Evolutionary conservation across 2,113 vertebrate genomes (phyloP).

Genomic region (Sula dactylatra): DNA sequence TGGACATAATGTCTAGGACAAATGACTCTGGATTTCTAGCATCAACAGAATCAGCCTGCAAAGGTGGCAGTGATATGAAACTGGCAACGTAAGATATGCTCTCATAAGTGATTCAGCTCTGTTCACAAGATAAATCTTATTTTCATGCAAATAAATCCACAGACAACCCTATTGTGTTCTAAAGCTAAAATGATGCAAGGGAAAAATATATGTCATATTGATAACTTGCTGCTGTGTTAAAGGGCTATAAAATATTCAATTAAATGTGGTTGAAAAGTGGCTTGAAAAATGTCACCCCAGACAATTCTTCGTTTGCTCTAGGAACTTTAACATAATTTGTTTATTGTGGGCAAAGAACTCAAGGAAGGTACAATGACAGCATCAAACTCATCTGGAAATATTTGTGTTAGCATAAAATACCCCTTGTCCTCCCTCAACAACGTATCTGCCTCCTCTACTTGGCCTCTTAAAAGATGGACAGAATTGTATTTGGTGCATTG

Average conservation of each 20-base stretch:
- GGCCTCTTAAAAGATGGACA: slow-evolving; percentile 58
- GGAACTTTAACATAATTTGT: slow-evolving; percentile 45
- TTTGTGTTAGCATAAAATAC: slow-evolving; percentile 44
- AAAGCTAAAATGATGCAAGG: neutral
- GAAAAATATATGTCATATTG: slow-evolving; percentile 35
- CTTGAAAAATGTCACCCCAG: slow-evolving; percentile 41
- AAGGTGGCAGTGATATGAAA: slow-evolving; percentile 28
- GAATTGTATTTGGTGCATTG: slow-evolving; percentile 66
- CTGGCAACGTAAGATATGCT: slow-evolving; percentile 23
- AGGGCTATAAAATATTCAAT: slow-evolving; percentile 58
- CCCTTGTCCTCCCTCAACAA: neutral
- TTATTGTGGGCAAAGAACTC: slow-evolving; percentile 33
- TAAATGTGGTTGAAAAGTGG: slow-evolving; percentile 39
- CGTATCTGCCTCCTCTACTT: slow-evolving; percentile 16
- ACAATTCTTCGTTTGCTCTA: slow-evolving; percentile 41
- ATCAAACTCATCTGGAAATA: slow-evolving; percentile 50
- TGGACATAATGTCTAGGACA: slow-evolving; percentile 3
- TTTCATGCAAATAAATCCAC: slow-evolving; percentile 15
- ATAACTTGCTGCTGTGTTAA: slow-evolving; percentile 44
- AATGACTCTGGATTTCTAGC: slow-evolving; percentile 44
- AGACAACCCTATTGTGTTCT: slow-evolving; percentile 11
- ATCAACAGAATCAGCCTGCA: slow-evolving; percentile 34
- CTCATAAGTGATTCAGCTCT: slow-evolving; percentile 55
- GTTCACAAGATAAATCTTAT: slow-evolving; percentile 44
- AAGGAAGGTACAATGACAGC: slow-evolving; percentile 5